These are phyloP conservation scores for Drosophila melanica DNA, from an alignment of 1,140 invertebrate genomes.

Conservation along the genomic window DNA sequence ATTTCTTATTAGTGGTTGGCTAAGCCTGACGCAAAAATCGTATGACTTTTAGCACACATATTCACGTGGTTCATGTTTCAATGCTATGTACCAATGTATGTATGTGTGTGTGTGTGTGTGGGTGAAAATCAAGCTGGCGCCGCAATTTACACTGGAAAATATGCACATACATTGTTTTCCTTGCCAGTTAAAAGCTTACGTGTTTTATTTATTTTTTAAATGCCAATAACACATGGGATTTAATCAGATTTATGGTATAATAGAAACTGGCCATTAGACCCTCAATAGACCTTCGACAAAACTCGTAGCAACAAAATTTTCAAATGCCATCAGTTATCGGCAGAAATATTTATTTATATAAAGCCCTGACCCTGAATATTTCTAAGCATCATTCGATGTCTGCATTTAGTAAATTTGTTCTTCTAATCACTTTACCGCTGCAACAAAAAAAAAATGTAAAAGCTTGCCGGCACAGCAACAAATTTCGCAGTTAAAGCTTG, in stretches of 20 bases:
- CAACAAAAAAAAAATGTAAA: background rate
- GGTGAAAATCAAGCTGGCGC: background rate
- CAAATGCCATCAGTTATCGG: conserved; percentile 2
- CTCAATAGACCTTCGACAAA: background rate
- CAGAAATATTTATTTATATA: background rate
- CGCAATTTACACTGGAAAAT: conserved; percentile 10
- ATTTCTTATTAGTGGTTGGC: background rate
- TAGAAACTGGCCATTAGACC: background rate
- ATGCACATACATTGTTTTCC: background rate
- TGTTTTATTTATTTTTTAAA: conserved; percentile 1
- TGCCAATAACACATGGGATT: conserved; percentile 12
- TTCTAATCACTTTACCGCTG: conserved; percentile 26
- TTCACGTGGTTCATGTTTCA: conserved; percentile 37
- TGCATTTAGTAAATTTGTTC: conserved; percentile 1
- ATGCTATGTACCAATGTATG: conserved; percentile 2
- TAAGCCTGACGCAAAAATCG: conserved; percentile 17
- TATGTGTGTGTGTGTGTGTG: conserved; percentile 2
- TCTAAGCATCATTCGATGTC: conserved; percentile 12
- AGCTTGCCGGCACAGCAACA: conserved; percentile 8
- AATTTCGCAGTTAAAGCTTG: conserved; percentile 11
- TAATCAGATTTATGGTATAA: conserved; percentile 6
- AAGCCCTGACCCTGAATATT: conserved; percentile 47
- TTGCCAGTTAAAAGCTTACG: conserved; percentile 3
- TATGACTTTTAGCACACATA: conserved; percentile 33
- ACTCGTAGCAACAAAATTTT: conserved; percentile 5